Percentiles rank a stretch among this genome's conserved stretches.
Evolutionary conservation across 2,888 invertebrate species (phyloP).

Genomic region (Drosophila mercatorum): DNA sequence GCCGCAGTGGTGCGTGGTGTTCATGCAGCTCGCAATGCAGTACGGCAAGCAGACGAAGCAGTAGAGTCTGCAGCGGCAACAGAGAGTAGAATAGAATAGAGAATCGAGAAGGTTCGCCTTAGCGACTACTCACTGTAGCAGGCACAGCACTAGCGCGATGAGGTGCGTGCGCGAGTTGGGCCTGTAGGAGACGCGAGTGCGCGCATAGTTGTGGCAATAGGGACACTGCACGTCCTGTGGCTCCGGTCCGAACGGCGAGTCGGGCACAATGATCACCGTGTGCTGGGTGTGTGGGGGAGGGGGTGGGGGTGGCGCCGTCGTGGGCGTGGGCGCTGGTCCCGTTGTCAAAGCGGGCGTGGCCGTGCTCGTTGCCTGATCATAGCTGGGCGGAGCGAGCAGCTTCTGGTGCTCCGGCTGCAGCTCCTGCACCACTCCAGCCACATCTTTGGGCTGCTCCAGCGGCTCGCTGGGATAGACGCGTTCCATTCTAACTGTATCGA

Average conservation of each 20-base stretch:
- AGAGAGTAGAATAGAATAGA: neutral
- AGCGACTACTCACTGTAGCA: slow-evolving; percentile 78
- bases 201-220: slow-evolving; percentile 85
- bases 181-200: slow-evolving; percentile 84
- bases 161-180: slow-evolving; percentile 86
- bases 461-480: slow-evolving; percentile 59
- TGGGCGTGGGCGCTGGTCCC: slow-evolving; percentile 30
- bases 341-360: slow-evolving; percentile 58
- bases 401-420: slow-evolving; percentile 54
- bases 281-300: slow-evolving; percentile 38
- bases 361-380: slow-evolving; percentile 75
- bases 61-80: slow-evolving; percentile 62
- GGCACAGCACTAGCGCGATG: slow-evolving; percentile 85
- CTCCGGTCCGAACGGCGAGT: slow-evolving; percentile 83
- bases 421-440: slow-evolving; percentile 16
- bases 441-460: slow-evolving; percentile 53
- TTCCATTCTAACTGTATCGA: slow-evolving; percentile 42
- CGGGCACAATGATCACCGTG: slow-evolving; percentile 73
- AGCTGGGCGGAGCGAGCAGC: slow-evolving; percentile 63
- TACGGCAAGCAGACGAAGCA: slow-evolving; percentile 81
- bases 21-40: slow-evolving; percentile 80
- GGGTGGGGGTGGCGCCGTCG: neutral
- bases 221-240: slow-evolving; percentile 85
- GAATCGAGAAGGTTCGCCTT: neutral
- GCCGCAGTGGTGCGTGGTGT: slow-evolving; percentile 79